Base-by-base conservation (phyloP, 2,888 invertebrate species). In the Atrina japonica region DNA sequence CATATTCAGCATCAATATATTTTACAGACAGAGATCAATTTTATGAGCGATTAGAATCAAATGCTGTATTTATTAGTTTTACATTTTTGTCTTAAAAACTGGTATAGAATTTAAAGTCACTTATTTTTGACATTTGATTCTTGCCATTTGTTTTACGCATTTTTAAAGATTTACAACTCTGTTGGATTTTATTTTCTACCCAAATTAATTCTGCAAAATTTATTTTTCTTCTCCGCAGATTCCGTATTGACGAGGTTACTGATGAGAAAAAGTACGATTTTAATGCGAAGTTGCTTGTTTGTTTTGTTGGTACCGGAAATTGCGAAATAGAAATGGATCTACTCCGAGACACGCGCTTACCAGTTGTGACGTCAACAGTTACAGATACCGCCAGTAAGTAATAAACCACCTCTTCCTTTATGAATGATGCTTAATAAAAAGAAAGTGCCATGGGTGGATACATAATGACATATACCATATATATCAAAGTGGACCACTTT, bases 231-330 rank as follows among this genome's bases (percentile, higher is more conserved):
- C 43, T 56, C 9, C 23, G 23, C 43, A 72, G 72, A 18, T 72
- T 63, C 59, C 50, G 29, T 18, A 68, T 72, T 23, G 53, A 67
- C 41, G 30, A 63, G 3, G 50, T 66, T 30, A 56, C 56, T 11
- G 58, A 50, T 25, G 72, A 72, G 25, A 58, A 55, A 27, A 56
- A 68, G 59, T 72, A 68, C 21, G 21, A 67, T 0, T 50, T 72
- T 23, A 66, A 56, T n/a, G 43, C 63, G 14, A 58, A 72, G 29
- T 21, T 49, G 14, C 49, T 29, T n/a, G 61, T 49, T 2, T 61
- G 61, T 11, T 23, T 52, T 14, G 49, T 25, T 7, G 49, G 47
- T 18, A 29, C 41, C 7, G 61, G 49, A 14, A 27, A 41, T 18
- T 61, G 61, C 21, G 45, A 29, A 11, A 35, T 61, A 23, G 23